Conservation (phyloP, 2,797 vertebrate species). For the Eulemur rubriventer region DNA sequence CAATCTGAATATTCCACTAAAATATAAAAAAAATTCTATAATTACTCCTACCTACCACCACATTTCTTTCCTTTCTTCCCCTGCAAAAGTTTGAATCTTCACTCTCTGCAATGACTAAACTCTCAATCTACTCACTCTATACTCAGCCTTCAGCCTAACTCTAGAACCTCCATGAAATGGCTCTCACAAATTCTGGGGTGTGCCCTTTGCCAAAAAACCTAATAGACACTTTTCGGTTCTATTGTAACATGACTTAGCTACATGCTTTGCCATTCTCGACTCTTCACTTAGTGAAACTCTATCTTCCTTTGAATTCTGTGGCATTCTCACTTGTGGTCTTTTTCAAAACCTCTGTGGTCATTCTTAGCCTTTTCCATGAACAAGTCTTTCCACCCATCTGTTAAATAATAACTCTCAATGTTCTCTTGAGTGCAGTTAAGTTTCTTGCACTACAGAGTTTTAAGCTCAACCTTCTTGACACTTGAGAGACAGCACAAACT, state of each 20-base stretch:
- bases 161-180: background rate
- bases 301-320: background rate
- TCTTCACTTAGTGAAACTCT: background rate
- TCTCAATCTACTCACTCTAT: accelerated
- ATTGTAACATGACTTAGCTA: background rate
- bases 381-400: background rate
- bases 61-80: background rate
- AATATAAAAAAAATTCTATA: background rate
- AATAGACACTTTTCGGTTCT: background rate
- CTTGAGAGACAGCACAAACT: background rate
- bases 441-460: background rate
- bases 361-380: background rate
- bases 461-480: background rate
- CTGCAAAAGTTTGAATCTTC: background rate
- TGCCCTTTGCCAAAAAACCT: background rate
- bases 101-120: background rate
- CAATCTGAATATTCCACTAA: background rate
- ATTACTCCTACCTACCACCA: accelerated
- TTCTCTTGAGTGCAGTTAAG: background rate
- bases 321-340: background rate
- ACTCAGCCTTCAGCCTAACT: background rate
- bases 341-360: slow-evolving; percentile 3
- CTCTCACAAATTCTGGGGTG: background rate
- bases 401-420: background rate
- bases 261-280: background rate